Evolutionary conservation across 2,888 invertebrate species (phyloP).

Genomic region (Brenthis ino): DNA sequence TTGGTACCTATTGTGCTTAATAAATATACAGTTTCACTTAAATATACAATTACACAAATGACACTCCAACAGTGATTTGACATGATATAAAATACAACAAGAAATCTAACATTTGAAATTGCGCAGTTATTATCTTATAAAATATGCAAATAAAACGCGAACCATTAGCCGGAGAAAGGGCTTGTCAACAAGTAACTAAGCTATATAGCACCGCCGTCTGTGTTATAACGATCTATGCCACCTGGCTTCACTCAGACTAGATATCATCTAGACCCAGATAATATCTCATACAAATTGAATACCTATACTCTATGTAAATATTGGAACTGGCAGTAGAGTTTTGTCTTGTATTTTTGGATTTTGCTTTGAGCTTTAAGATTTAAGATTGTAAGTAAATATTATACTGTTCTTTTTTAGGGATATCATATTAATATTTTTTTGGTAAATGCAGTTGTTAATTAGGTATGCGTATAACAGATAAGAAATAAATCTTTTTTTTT

Average conservation of each 20-base stretch:
- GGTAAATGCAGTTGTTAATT: no score
- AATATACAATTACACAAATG: slow-evolving; percentile 24
- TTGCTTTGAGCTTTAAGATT: no score
- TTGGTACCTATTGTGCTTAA: slow-evolving; percentile 5
- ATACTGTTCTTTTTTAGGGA: no score
- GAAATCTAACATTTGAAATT: slow-evolving; percentile 17
- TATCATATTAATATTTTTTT: no score
- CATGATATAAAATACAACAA: slow-evolving; percentile 15
- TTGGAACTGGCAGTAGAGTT: no score
- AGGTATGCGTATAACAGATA: no score
- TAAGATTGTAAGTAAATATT: no score
- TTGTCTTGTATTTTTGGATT: no score
- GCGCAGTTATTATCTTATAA: slow-evolving; percentile 28
- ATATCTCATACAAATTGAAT: slow-evolving; percentile 14
- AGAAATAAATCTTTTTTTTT: no score
- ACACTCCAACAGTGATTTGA: slow-evolving; percentile 16
- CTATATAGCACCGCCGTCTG: slow-evolving; percentile 8
- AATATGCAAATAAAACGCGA: slow-evolving; percentile 30
- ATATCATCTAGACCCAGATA: slow-evolving; percentile 11
- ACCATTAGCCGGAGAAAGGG: slow-evolving; percentile 30
- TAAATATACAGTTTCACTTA: neutral
- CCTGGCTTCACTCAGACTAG: slow-evolving; percentile 15
- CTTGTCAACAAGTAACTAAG: slow-evolving; percentile 18
- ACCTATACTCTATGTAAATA: neutral
- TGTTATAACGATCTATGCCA: slow-evolving; percentile 18